These are phyloP conservation scores for Camponotus fellah DNA, from an alignment of 2,888 invertebrate species.

Conservation along the genomic window DNA sequence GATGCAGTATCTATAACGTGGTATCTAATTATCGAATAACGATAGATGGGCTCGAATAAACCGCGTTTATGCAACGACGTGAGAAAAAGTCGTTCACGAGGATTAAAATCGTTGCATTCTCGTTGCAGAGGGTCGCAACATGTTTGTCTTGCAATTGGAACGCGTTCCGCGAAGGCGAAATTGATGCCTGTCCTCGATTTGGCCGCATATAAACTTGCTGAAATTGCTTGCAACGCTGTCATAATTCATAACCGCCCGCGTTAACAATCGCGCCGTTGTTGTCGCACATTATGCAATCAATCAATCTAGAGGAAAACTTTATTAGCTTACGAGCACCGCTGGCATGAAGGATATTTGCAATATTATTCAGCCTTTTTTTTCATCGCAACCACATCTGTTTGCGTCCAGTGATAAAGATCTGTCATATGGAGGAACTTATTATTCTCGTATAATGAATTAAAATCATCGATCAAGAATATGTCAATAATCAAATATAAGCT, in stretches of 20 bases:
- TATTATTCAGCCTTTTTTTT: constrained; percentile 10
- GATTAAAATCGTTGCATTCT: constrained; percentile 40
- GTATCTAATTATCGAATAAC: constrained; percentile 1
- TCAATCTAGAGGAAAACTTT: constrained; percentile 43
- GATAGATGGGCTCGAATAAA: background rate
- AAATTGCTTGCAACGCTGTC: constrained; percentile 69
- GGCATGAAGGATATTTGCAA: background rate
- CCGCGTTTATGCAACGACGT: constrained; percentile 12
- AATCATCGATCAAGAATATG: background rate
- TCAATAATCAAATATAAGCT: background rate
- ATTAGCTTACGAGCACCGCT: background rate
- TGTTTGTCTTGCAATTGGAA: constrained; percentile 81
- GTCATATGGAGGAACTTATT: background rate
- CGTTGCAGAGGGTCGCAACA: constrained; percentile 43
- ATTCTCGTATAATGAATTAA: background rate
- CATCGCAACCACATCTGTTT: background rate
- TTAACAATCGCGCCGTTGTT: constrained; percentile 42
- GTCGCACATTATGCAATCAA: constrained; percentile 49
- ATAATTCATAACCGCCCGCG: constrained; percentile 64
- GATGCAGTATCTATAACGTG: background rate
- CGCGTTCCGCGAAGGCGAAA: constrained; percentile 82
- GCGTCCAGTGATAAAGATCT: background rate
- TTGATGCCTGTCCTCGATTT: constrained; percentile 82
- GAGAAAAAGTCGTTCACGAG: constrained; percentile 36
- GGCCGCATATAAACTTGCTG: constrained; percentile 73